Conservation (phyloP, 2,113 vertebrate species). For the Formicarius rufipectus region DNA sequence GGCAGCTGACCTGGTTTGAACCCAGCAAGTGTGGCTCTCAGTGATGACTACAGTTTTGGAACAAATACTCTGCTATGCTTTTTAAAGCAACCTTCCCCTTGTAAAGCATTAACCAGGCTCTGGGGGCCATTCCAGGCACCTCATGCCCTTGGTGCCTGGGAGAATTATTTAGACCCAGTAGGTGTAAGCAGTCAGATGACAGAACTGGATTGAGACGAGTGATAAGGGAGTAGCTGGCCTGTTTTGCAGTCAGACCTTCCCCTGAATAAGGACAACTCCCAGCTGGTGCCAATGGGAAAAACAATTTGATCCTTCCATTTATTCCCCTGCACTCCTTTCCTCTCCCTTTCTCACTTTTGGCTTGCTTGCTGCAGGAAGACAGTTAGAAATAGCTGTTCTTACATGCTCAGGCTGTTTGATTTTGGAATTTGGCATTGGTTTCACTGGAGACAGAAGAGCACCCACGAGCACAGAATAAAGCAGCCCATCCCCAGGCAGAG, state of each 20-base stretch:
- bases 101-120: slow-evolving; percentile 9
- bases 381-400: slow-evolving; percentile 66
- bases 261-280: slow-evolving; percentile 25
- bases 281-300: slow-evolving; percentile 44
- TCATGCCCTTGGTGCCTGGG: neutral
- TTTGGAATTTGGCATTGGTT: slow-evolving; percentile 55
- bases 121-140: neutral
- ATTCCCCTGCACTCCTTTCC: neutral
- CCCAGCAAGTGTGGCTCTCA: neutral
- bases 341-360: slow-evolving; percentile 38
- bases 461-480: slow-evolving; percentile 32
- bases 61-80: neutral
- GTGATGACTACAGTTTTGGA: slow-evolving; percentile 34
- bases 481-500: slow-evolving; percentile 36
- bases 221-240: neutral
- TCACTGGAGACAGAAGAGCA: slow-evolving; percentile 44
- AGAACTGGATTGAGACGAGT: neutral
- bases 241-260: neutral
- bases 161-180: neutral
- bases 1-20: slow-evolving; percentile 63
- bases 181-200: slow-evolving; percentile 1
- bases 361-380: slow-evolving; percentile 29
- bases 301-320: slow-evolving; percentile 27
- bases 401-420: slow-evolving; percentile 66
- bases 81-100: slow-evolving; percentile 16